phyloP scores from a whole-genome alignment of 2,113 vertebrate species.

The Xiphorhynchus elegans region DNA sequence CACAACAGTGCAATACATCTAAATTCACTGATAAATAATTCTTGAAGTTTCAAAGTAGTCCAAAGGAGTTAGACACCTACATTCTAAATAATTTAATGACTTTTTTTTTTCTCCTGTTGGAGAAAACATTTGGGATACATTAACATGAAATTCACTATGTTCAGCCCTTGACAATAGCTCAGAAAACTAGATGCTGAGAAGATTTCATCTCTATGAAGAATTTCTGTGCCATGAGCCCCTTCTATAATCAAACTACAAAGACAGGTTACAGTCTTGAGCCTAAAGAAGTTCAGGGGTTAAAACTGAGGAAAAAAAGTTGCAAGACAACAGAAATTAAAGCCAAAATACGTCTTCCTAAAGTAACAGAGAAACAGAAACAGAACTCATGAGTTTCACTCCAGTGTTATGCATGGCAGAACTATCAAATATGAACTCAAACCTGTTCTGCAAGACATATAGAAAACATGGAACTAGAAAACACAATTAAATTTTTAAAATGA shows the following conservation, averaged over 20 bases:
- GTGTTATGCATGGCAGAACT: neutral
- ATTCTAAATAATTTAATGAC: neutral
- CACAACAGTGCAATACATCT: neutral
- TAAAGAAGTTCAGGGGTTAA: neutral
- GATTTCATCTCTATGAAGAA: neutral
- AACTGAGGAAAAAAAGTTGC: neutral
- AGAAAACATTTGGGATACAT: neutral
- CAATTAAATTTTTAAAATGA: neutral
- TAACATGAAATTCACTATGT: neutral
- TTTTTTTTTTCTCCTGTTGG: neutral
- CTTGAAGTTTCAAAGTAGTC: neutral
- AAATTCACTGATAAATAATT: neutral
- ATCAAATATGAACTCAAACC: neutral
- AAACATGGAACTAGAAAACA: neutral
- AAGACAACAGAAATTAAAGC: neutral
- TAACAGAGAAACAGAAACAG: neutral
- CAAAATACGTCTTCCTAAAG: neutral
- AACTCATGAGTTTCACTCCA: neutral
- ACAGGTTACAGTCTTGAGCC: neutral
- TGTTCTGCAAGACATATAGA: neutral
- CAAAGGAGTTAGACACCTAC: neutral
- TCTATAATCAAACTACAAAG: neutral
- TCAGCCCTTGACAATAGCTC: neutral
- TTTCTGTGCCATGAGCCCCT: neutral
- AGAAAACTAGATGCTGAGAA: neutral